Evolutionary conservation across 2,113 vertebrate genomes (phyloP), one percentile per base, ranked within the genome.

Genomic region (Syngnathus floridae): DNA sequence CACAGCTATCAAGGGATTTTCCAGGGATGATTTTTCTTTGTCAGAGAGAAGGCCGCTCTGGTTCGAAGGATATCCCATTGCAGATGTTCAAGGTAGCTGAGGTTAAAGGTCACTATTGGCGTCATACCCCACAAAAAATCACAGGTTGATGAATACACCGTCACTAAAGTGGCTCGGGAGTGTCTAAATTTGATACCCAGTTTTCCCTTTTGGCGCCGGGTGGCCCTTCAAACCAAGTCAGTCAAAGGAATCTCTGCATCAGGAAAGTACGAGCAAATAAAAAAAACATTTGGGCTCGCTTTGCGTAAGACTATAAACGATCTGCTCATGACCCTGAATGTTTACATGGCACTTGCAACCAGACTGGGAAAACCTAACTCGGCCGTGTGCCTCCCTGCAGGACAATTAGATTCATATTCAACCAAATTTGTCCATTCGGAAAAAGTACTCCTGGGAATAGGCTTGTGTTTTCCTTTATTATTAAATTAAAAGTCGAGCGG

Each of bases 401-500:
- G 73, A 82, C 74, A 85, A 80, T 79, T 72, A 75, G 69, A 71
- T 69, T 82, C 73, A 31, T 79, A 54, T 71, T 76, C 64, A 75
- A 82, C 51, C 67, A 68, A 70, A 81, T 64, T 46, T 58, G 41
- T 72, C 57, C 66, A 55, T 67, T 71, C 36, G 16, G 46, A 51
- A 75, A 71, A 73, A 76, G 17, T 35, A 1, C 72, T 67, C 17
- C 62, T 59, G 76, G 82, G 82, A 81, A 72, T 78, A 65, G 62
- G 52, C 67, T 0, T 7, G 62, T 82, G 75, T 81, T 85, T 82
- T 73, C 38, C 21, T 80, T 82, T 79, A 67, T 86, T 81, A 86
- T 85, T 81, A 57, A 88, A 86, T 88, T 79, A 84, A 71, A 75
- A 35, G 60, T 78, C 64, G 52, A 17, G 71, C 64, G 38, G 66